These are phyloP conservation scores for Cygnus olor DNA, from an alignment of 2,797 vertebrate species.

Conservation along the genomic window DNA sequence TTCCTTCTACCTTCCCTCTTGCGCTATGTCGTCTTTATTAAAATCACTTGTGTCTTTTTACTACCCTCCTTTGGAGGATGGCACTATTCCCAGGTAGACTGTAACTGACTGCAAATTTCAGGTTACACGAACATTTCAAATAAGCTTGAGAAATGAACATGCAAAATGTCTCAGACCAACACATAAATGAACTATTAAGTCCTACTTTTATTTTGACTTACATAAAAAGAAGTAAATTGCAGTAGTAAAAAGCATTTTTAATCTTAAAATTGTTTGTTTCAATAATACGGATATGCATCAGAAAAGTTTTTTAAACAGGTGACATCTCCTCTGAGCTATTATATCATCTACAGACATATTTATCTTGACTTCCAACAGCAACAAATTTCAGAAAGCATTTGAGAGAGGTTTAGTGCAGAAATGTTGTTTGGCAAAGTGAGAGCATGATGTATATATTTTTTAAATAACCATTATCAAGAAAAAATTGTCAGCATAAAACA, in stretches of 20 bases:
- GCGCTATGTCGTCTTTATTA: background rate
- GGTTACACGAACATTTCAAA: background rate
- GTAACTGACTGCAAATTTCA: background rate
- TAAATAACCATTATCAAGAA: background rate
- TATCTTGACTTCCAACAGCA: background rate
- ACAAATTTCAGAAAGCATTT: background rate
- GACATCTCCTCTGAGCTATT: background rate
- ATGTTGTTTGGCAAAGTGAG: background rate
- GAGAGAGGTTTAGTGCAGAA: background rate
- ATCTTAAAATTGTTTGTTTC: background rate
- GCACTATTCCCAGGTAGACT: background rate
- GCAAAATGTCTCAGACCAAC: accelerated
- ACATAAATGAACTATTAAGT: background rate
- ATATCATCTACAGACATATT: background rate
- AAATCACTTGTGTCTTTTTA: background rate
- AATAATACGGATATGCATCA: background rate
- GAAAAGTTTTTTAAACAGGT: background rate
- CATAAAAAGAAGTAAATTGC: background rate
- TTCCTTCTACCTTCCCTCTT: background rate
- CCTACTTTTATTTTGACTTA: background rate
- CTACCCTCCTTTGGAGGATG: background rate
- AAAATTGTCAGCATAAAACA: background rate
- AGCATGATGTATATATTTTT: background rate
- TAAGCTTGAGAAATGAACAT: background rate
- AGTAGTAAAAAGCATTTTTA: background rate